These are phyloP conservation scores for Bombus confusus DNA, from an alignment of 1,140 invertebrate genomes.

Conservation along the genomic window DNA sequence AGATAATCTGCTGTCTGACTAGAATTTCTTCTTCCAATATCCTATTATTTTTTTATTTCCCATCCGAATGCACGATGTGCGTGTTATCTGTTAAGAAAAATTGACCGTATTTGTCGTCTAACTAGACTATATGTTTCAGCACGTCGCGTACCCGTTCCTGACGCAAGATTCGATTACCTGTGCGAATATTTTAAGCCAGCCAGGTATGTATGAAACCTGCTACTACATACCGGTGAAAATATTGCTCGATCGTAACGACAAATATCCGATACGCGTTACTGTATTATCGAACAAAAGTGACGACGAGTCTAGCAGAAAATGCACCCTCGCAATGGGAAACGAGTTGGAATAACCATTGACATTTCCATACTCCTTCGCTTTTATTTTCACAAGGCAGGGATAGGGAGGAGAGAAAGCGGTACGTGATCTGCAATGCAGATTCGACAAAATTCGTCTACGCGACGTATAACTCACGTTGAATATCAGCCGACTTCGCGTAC, in stretches of 20 bases:
- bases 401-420: slow-evolving; percentile 42
- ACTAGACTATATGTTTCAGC: slow-evolving; percentile 81
- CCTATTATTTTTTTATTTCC: not conserved
- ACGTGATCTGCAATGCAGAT: slow-evolving; percentile 82
- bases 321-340: slow-evolving; percentile 76
- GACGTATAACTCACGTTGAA: slow-evolving; percentile 50
- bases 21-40: no score
- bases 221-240: slow-evolving; percentile 43
- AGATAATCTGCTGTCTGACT: no score
- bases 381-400: slow-evolving; percentile 71
- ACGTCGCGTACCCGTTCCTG: slow-evolving; percentile 99
- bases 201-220: slow-evolving; percentile 86
- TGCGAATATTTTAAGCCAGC: slow-evolving; percentile 96
- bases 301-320: slow-evolving; percentile 53
- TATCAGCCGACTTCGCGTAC: slow-evolving; percentile 42
- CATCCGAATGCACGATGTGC: no score
- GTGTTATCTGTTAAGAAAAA: slow-evolving; percentile 52
- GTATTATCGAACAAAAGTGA: slow-evolving; percentile 47
- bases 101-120: not conserved
- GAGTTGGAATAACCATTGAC: slow-evolving; percentile 79
- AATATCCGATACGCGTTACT: slow-evolving; percentile 68
- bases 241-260: slow-evolving; percentile 61
- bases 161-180: slow-evolving; percentile 96
- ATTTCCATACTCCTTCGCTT: slow-evolving; percentile 80
- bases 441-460: slow-evolving; percentile 67